Evolutionary conservation across 1,140 invertebrate genomes (phyloP).

Genomic region (Brachionus rubens): DNA sequence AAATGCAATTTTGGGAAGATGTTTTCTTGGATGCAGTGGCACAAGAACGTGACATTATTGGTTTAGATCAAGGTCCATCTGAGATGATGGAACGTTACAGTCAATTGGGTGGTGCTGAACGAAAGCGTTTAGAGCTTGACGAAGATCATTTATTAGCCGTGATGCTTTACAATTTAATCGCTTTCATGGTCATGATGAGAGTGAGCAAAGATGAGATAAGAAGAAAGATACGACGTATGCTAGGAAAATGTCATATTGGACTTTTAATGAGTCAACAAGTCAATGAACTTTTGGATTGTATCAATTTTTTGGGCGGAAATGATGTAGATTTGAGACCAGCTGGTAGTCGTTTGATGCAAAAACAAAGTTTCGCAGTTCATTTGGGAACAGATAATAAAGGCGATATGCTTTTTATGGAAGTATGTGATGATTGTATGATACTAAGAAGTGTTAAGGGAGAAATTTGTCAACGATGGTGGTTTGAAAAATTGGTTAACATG

Average conservation of each 20-base stretch:
- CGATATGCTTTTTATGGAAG: conserved; percentile 92
- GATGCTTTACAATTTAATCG: conserved; percentile 90
- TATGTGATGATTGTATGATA: conserved; percentile 93
- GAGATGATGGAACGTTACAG: conserved; percentile 67
- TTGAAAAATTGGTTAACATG: conserved; percentile 97
- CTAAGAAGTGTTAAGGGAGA: conserved; percentile 84
- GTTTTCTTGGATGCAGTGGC: conserved; percentile 96
- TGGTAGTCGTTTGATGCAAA: conserved; percentile 77
- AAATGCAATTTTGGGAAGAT: conserved; percentile 99
- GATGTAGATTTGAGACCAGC: conserved; percentile 92
- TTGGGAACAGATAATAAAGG: conserved; percentile 81
- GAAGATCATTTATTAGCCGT: conserved; percentile 92
- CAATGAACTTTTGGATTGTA: conserved; percentile 89
- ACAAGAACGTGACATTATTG: conserved; percentile 96
- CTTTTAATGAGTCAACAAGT: conserved; percentile 94
- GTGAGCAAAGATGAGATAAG: conserved; percentile 80
- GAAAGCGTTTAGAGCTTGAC: conserved; percentile 92
- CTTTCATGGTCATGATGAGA: conserved; percentile 90
- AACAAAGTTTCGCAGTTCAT: conserved; percentile 96
- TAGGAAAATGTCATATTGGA: conserved; percentile 97
- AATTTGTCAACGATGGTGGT: conserved; percentile 97
- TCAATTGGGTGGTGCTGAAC: conserved; percentile 83
- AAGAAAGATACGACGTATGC: conserved; percentile 82
- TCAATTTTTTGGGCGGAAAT: conserved; percentile 74
- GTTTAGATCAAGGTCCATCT: conserved; percentile 84